phyloP scores from a whole-genome alignment of 2,113 vertebrate genomes.

The Trachemys scripta region DNA sequence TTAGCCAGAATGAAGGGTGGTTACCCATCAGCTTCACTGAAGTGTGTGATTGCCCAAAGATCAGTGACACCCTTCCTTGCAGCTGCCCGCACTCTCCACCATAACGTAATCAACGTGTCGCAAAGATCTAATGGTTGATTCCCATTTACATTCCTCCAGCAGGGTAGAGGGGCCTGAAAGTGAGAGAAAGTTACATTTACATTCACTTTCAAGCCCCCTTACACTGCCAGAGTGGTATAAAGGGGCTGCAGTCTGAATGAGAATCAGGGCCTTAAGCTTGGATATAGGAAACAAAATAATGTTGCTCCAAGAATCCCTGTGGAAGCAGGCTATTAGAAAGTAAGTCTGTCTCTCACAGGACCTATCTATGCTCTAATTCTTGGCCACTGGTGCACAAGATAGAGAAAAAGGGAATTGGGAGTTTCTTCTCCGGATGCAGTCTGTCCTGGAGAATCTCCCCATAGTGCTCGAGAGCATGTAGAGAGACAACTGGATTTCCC shows the following conservation, averaged over 20 bases:
- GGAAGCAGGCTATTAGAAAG: too few relatives aligned
- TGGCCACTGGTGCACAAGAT: not conserved
- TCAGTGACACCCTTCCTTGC: fast-evolving
- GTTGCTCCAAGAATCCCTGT: not conserved
- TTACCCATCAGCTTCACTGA: not conserved
- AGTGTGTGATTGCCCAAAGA: not conserved
- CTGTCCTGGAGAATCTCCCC: not conserved
- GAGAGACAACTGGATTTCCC: not conserved
- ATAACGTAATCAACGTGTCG: not conserved
- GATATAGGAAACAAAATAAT: not conserved
- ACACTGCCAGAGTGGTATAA: not conserved
- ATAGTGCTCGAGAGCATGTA: not conserved
- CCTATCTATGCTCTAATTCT: not conserved
- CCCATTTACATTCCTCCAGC: not conserved
- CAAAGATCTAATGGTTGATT: not conserved
- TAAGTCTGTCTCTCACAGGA: too few relatives aligned
- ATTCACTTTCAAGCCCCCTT: not conserved
- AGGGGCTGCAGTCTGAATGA: not conserved
- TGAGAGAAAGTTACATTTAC: not conserved
- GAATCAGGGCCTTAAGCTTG: not conserved
- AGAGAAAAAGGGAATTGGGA: not conserved
- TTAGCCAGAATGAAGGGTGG: not conserved
- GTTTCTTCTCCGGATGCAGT: not conserved
- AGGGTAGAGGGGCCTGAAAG: not conserved
- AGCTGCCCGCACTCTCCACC: not conserved